These are phyloP conservation scores for Helicoverpa zea DNA, from an alignment of 1,140 invertebrate genomes.

Conservation along the genomic window DNA sequence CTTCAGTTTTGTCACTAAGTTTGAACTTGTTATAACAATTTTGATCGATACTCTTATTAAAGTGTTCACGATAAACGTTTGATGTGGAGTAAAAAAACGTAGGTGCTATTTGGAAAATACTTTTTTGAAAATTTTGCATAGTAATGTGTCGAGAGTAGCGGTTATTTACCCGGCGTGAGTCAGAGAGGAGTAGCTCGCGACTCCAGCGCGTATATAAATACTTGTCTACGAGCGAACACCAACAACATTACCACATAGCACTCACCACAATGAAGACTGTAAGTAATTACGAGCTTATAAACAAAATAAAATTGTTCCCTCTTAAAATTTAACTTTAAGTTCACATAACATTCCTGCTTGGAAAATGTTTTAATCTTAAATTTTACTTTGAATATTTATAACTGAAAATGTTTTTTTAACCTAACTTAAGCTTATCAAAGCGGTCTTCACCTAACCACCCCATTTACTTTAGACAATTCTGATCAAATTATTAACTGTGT, in stretches of 20 bases:
- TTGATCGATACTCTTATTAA: neutral
- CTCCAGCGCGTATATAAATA: slow-evolving; percentile 64
- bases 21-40: neutral
- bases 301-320: neutral
- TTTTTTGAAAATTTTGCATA: neutral
- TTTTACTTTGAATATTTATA: no score
- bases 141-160: slow-evolving; percentile 11
- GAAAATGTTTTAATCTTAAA: neutral
- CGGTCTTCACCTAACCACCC: neutral
- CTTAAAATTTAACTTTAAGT: neutral
- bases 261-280: slow-evolving; percentile 64
- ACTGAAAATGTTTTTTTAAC: no score
- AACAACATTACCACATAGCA: slow-evolving; percentile 53
- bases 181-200: slow-evolving; percentile 52
- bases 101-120: neutral
- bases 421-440: no score
- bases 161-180: slow-evolving; percentile 68
- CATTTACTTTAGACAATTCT: neutral
- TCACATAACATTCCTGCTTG: neutral
- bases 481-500: neutral
- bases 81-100: neutral
- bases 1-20: neutral
- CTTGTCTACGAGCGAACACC: slow-evolving; percentile 38
- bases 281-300: slow-evolving; percentile 46
- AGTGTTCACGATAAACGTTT: neutral